Evolutionary conservation across 2,888 invertebrate genomes (phyloP).

Genomic region (Pogonocherus hispidulus): DNA sequence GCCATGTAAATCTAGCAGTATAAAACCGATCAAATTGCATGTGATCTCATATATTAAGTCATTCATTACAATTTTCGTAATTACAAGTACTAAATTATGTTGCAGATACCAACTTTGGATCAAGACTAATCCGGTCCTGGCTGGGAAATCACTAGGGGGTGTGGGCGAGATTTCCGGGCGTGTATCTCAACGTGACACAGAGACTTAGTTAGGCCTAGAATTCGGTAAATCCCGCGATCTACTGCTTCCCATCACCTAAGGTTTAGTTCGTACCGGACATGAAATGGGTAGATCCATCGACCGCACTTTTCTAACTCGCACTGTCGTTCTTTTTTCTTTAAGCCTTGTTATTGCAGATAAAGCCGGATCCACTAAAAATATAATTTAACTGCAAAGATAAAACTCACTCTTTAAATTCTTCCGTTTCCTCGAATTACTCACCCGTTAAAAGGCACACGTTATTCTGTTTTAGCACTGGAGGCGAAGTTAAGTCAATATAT

Average conservation of each 20-base stretch:
- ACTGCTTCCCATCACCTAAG: slow-evolving; percentile 55
- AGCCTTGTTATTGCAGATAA: slow-evolving; percentile 40
- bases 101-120: not conserved
- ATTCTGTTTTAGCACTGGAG: slow-evolving; percentile 1
- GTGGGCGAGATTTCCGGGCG: slow-evolving; percentile 53
- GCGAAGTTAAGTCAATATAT: not conserved
- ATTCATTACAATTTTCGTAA: too few relatives aligned
- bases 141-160: slow-evolving; percentile 9
- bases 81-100: not conserved
- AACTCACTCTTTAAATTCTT: slow-evolving; percentile 15
- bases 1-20: too few relatives aligned
- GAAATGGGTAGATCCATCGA: slow-evolving; percentile 58
- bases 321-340: slow-evolving; percentile 36
- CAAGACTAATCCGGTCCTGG: slow-evolving; percentile 15
- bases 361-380: slow-evolving; percentile 37
- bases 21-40: too few relatives aligned
- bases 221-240: slow-evolving; percentile 60
- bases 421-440: slow-evolving; percentile 20
- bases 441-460: not conserved
- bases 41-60: too few relatives aligned
- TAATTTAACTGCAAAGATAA: slow-evolving; percentile 36
- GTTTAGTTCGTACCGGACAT: slow-evolving; percentile 61
- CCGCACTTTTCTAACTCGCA: slow-evolving; percentile 24
- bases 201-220: slow-evolving; percentile 59
- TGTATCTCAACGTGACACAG: slow-evolving; percentile 56